Evolutionary conservation across 37 sponge, comb jelly and placozoan genomes (phyloP).

Genomic region (Diacarnus erythraeanus): DNA sequence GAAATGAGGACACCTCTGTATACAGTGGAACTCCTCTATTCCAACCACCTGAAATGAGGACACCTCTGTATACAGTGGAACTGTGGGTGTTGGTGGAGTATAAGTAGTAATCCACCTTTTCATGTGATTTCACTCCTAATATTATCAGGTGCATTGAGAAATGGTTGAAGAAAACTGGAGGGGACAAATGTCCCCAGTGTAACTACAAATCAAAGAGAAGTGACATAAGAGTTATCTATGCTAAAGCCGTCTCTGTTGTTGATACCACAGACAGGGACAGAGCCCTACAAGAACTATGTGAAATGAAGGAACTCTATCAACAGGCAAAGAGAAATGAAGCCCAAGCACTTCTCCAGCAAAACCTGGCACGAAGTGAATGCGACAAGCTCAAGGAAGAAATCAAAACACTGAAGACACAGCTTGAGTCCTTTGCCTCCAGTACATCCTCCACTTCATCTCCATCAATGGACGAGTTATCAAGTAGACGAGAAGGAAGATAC

Average conservation of each 20-base stretch:
- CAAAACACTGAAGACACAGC: constrained; percentile 35
- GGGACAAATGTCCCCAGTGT: constrained; percentile 90
- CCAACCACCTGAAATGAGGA: no score
- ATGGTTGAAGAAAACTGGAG: constrained; percentile 61
- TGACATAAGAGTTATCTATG: constrained; percentile 83
- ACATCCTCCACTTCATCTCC: neutral
- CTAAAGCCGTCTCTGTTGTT: constrained; percentile 72
- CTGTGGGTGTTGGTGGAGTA: neutral
- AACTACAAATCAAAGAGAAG: constrained; percentile 66
- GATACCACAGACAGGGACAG: constrained; percentile 88
- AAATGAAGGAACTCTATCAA: constrained; percentile 58
- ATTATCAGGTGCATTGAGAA: constrained; percentile 80
- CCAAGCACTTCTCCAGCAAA: constrained; percentile 75
- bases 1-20: no score
- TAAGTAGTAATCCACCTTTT: neutral
- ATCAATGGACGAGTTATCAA: neutral
- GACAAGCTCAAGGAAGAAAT: constrained; percentile 68
- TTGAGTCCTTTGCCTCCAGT: neutral
- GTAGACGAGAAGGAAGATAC: constrained; percentile 2
- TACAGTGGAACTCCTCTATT: no score
- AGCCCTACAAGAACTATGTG: constrained; percentile 76
- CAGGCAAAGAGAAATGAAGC: constrained; percentile 69
- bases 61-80: no score
- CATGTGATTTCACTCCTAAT: neutral
- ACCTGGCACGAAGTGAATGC: constrained; percentile 76